Conservation (phyloP, 2,888 invertebrate genomes). For the Leptura quadrifasciata region DNA sequence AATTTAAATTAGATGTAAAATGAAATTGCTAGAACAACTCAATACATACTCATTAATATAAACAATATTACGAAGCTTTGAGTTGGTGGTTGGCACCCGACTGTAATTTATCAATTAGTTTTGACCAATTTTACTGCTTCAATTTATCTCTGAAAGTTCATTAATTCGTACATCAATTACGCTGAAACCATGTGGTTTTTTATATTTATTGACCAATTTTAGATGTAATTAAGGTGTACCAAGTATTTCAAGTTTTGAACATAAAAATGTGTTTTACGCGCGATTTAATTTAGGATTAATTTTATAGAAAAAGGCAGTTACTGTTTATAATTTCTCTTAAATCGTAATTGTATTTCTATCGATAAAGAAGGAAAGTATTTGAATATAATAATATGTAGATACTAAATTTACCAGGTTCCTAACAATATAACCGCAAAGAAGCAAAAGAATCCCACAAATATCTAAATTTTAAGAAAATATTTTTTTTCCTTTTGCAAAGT, state of each 20-base stretch:
- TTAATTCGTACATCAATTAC: conserved; percentile 15
- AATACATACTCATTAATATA: conserved; percentile 1
- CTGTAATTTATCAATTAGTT: conserved; percentile 21
- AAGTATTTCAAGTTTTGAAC: conserved; percentile 15
- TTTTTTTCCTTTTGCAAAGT: too few relatives aligned
- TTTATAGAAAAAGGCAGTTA: too few relatives aligned
- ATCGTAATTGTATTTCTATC: too few relatives aligned
- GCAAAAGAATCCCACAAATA: too few relatives aligned
- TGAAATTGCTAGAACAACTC: conserved; percentile 1
- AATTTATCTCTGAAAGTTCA: conserved; percentile 26
- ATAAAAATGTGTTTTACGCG: conserved; percentile 5
- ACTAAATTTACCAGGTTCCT: too few relatives aligned
- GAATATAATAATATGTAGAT: too few relatives aligned
- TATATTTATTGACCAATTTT: conserved; percentile 34
- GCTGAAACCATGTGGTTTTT: neutral
- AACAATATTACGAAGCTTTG: neutral
- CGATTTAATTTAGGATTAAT: too few relatives aligned
- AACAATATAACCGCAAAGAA: too few relatives aligned
- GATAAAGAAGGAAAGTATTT: too few relatives aligned
- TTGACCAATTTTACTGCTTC: conserved; percentile 22
- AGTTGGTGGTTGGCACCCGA: neutral
- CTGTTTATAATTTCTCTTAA: too few relatives aligned
- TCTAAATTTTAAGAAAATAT: too few relatives aligned
- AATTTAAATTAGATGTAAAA: conserved; percentile 5
- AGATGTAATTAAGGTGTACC: conserved; percentile 9